These are phyloP conservation scores for Atethmia centrago DNA, from an alignment of 2,888 invertebrate species.

Conservation along the genomic window DNA sequence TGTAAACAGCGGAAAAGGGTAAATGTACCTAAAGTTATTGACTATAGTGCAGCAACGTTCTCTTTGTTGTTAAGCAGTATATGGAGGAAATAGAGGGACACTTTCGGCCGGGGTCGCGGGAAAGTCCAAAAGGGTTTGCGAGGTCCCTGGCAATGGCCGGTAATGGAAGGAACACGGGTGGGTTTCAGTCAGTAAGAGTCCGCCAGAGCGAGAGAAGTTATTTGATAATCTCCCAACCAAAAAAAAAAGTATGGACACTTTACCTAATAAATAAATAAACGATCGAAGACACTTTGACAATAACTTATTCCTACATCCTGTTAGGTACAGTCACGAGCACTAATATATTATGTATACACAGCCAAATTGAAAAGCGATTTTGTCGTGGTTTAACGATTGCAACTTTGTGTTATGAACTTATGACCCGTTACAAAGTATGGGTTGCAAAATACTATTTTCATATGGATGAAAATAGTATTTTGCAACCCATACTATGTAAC, in stretches of 20 bases:
- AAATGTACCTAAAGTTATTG: too few relatives aligned
- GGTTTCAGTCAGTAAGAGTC: too few relatives aligned
- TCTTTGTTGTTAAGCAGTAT: not conserved
- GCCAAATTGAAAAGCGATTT: not conserved
- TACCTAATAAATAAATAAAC: not conserved
- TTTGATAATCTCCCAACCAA: not conserved
- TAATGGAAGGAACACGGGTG: too few relatives aligned
- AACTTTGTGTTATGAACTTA: not conserved
- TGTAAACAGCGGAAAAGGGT: not conserved
- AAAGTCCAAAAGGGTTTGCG: too few relatives aligned
- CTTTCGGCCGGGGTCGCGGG: too few relatives aligned
- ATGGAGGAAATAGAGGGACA: not conserved
- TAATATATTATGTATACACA: not conserved
- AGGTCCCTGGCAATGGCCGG: too few relatives aligned
- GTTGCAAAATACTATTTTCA: too few relatives aligned
- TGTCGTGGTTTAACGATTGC: not conserved
- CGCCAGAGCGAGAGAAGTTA: too few relatives aligned
- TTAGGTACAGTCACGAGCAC: not conserved
- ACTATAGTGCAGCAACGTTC: not conserved
- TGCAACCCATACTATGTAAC: too few relatives aligned
- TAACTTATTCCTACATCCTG: not conserved
- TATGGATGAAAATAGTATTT: too few relatives aligned
- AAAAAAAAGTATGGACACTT: not conserved
- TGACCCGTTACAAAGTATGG: too few relatives aligned
- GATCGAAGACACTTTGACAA: not conserved